Percentiles rank a stretch among this genome's conserved stretches.
Conservation (phyloP, 2,888 invertebrate genomes). For the Teinopalpus imperialis region DNA sequence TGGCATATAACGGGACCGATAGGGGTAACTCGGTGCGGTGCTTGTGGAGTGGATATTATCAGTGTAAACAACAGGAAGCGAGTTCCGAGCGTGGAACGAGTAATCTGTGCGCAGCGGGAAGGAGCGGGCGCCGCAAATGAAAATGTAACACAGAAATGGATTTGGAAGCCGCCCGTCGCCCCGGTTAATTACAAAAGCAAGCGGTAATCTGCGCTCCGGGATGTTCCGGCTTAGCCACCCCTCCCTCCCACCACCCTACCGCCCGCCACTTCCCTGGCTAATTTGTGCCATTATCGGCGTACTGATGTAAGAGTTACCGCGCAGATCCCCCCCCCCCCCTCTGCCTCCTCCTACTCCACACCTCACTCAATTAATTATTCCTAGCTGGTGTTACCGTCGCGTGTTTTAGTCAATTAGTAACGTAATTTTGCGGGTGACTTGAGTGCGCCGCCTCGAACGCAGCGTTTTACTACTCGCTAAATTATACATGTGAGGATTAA, state of each 20-base stretch:
- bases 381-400: constrained; percentile 80
- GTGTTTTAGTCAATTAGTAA: constrained; percentile 82
- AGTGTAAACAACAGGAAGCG: constrained; percentile 32
- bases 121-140: constrained; percentile 76
- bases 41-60: constrained; percentile 26
- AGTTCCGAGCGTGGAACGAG: constrained; percentile 59
- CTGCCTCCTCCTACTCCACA: constrained; percentile 51
- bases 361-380: constrained; percentile 81
- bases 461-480: constrained; percentile 54
- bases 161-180: constrained; percentile 82
- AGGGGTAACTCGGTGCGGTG: constrained; percentile 1
- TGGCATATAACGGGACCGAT: no score
- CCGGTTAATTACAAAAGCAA: constrained; percentile 83
- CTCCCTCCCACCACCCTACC: constrained; percentile 42
- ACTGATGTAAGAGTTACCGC: constrained; percentile 82
- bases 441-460: constrained; percentile 62
- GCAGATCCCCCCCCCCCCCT: constrained; percentile 64
- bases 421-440: constrained; percentile 81
- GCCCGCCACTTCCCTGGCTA: constrained; percentile 77
- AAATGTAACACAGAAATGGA: constrained; percentile 83
- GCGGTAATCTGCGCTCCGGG: constrained; percentile 82
- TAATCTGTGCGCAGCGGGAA: constrained; percentile 63
- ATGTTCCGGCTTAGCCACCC: constrained; percentile 81
- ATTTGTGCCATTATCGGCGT: constrained; percentile 83
- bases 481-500: constrained; percentile 38